Percentiles rank a stretch among this genome's conserved stretches.
phyloP scores from a whole-genome alignment of 1,140 invertebrate genomes.

The Eurosta solidaginis region DNA sequence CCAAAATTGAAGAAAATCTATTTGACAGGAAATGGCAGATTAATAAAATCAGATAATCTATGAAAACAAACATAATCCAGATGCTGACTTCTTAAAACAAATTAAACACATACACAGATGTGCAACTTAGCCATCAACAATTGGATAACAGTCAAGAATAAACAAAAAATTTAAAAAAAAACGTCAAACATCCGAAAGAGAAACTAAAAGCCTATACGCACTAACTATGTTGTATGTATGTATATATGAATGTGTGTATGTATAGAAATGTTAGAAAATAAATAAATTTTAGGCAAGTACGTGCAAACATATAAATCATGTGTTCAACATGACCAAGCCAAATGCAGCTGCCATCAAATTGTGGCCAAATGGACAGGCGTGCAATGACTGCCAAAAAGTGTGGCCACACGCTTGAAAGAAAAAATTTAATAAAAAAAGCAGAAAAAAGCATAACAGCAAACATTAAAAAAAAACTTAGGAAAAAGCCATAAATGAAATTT shows the following conservation, averaged over 20 bases:
- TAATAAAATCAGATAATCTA: too few relatives aligned
- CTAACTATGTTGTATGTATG: too few relatives aligned
- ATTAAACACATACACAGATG: too few relatives aligned
- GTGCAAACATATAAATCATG: constrained; percentile 18
- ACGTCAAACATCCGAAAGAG: not conserved
- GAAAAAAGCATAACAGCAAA: not conserved
- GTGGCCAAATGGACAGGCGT: not conserved
- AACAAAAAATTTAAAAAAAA: not conserved
- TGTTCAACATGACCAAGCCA: not conserved
- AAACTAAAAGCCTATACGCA: too few relatives aligned
- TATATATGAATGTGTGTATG: too few relatives aligned
- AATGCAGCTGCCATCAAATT: not conserved
- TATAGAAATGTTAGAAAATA: constrained; percentile 6
- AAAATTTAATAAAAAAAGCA: not conserved
- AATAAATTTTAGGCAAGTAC: not conserved
- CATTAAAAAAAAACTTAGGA: not conserved
- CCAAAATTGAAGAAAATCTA: too few relatives aligned
- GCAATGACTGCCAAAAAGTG: not conserved
- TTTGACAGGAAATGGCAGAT: too few relatives aligned
- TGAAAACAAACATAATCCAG: too few relatives aligned
- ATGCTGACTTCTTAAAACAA: too few relatives aligned
- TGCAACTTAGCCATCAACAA: too few relatives aligned
- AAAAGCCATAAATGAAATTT: not conserved
- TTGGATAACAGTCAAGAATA: not conserved
- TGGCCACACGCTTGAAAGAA: not conserved